A percentile compares a stretch with the other conserved stretches of the same genome.
Conservation (phyloP, 2,797 vertebrate genomes). For the Pseudochromis fuscus region DNA sequence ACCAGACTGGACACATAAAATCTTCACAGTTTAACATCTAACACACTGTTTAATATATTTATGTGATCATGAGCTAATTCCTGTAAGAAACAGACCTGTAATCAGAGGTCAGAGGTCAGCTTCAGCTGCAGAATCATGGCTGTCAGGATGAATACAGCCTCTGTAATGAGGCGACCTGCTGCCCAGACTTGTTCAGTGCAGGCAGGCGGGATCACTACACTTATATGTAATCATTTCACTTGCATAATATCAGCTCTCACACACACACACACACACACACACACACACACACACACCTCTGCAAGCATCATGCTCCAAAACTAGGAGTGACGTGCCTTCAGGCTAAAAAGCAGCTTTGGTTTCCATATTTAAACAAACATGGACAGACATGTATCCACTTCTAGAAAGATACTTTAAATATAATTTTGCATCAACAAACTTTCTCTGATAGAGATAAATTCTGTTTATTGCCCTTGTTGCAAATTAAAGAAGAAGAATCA, state of each 20-base stretch:
- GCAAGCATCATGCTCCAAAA: background rate
- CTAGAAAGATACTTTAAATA: background rate
- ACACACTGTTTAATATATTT: background rate
- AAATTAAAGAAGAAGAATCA: background rate
- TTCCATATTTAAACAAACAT: background rate
- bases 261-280: background rate
- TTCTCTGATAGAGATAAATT: no score
- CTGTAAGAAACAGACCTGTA: background rate
- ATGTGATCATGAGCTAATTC: background rate
- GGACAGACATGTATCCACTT: background rate
- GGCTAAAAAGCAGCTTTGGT: background rate
- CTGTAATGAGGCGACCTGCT: background rate
- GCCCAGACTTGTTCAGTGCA: background rate
- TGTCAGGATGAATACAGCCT: background rate
- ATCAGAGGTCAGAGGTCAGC: background rate
- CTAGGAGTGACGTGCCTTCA: background rate
- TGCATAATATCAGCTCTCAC: conserved; percentile 3
- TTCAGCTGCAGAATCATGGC: background rate
- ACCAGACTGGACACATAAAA: background rate
- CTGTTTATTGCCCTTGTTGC: no score
- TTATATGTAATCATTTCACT: conserved; percentile 3
- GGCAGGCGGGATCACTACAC: background rate
- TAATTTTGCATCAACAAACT: background rate
- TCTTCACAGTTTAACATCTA: background rate
- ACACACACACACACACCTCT: background rate